These are phyloP conservation scores for Periophthalmus modestus DNA, from an alignment of 2,113 vertebrate genomes.

Conservation along the genomic window DNA sequence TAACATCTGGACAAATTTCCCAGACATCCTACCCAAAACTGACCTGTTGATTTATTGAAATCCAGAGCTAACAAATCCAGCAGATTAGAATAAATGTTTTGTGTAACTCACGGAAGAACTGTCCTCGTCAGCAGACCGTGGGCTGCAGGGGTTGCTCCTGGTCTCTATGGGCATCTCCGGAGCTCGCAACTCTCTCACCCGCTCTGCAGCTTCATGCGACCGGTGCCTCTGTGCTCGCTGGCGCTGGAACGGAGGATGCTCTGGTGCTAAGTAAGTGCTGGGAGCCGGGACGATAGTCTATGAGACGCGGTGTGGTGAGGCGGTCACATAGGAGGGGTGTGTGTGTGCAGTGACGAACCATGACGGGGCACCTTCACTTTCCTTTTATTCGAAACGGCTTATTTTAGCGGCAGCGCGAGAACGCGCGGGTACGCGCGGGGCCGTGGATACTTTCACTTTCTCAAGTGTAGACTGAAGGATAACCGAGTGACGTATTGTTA, in stretches of 20 bases:
- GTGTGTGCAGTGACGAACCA: conserved; percentile 41
- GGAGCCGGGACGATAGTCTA: not conserved
- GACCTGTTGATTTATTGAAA: no score
- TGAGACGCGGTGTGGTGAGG: rapidly evolving
- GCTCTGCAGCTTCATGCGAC: not conserved
- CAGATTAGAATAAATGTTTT: not conserved
- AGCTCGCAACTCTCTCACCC: not conserved
- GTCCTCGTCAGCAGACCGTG: conserved; percentile 53
- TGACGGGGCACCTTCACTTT: conserved; percentile 70
- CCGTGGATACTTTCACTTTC: not conserved
- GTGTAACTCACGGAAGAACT: not conserved
- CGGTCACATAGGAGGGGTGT: conserved; percentile 3
- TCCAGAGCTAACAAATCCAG: no score
- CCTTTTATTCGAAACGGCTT: conserved; percentile 73
- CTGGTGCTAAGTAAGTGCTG: conserved; percentile 8
- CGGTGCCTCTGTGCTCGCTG: not conserved
- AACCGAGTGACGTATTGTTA: no score
- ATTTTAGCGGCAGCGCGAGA: conserved; percentile 1
- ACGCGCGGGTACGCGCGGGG: no score
- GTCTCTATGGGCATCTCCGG: conserved; percentile 72
- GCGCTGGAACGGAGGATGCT: not conserved
- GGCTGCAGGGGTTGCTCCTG: conserved; percentile 31
- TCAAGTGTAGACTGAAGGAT: not conserved
- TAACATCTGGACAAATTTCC: no score
- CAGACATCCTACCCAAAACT: no score